Conservation (phyloP, 2,797 vertebrate species). For the Crenuchus spilurus region DNA sequence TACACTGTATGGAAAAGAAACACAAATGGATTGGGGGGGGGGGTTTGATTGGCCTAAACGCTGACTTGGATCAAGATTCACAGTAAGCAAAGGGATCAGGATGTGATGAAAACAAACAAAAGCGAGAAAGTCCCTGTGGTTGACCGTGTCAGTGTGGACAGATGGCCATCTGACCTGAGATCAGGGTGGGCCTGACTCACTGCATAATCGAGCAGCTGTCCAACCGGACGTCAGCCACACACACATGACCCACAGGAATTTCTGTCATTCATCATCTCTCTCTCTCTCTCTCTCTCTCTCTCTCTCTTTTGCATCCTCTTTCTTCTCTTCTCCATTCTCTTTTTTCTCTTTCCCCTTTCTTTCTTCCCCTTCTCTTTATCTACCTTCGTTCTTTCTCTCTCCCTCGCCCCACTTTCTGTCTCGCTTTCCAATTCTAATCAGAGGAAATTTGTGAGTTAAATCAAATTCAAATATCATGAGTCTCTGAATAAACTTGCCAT, state of each 20-base stretch:
- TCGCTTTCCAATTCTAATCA: conserved; percentile 28
- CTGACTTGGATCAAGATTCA: not conserved
- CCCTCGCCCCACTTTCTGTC: not conserved
- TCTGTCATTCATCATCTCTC: conserved; percentile 23
- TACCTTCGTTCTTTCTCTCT: not conserved
- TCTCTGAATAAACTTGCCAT: conserved; percentile 26
- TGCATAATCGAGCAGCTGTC: conserved; percentile 59
- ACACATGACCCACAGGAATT: conserved; percentile 34
- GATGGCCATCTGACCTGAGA: conserved; percentile 58
- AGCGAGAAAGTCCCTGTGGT: conserved; percentile 49
- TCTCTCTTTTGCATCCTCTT: not conserved
- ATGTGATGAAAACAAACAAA: conserved; percentile 53
- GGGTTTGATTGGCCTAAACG: not conserved
- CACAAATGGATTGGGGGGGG: not conserved
- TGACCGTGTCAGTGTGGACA: conserved; percentile 50
- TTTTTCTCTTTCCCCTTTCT: not conserved
- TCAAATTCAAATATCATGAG: conserved; percentile 41
- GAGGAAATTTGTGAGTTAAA: conserved; percentile 38
- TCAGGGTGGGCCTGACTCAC: conserved; percentile 51
- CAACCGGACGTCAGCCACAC: conserved; percentile 41
- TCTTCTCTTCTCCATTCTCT: not conserved
- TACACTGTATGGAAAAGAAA: not conserved
- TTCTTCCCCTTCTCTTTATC: not conserved
- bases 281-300: not conserved
- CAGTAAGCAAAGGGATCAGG: conserved; percentile 26